These are phyloP conservation scores for Chaenocephalus aceratus DNA, from an alignment of 2,113 vertebrate genomes.

Conservation along the genomic window DNA sequence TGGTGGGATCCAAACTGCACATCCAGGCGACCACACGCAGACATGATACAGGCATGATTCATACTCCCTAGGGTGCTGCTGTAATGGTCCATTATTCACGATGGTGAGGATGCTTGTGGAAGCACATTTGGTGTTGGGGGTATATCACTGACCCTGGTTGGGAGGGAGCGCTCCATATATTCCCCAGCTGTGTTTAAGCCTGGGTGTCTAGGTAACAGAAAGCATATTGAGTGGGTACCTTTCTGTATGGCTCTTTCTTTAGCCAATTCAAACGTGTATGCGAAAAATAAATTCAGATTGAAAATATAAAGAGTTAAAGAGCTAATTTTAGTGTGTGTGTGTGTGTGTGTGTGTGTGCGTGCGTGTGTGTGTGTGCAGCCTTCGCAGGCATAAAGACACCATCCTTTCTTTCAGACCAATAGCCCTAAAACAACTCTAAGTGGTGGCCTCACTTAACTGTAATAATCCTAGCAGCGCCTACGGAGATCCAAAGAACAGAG, in stretches of 20 bases:
- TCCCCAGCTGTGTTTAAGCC: conserved; percentile 64
- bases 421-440: conserved; percentile 44
- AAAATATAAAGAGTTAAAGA: too few species aligned
- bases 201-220: conserved; percentile 9
- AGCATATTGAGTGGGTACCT: background rate
- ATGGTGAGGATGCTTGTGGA: conserved; percentile 45
- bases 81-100: conserved; percentile 67
- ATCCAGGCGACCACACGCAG: conserved; percentile 69
- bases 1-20: conserved; percentile 36
- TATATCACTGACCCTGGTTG: conserved; percentile 37
- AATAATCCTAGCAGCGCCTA: conserved; percentile 51
- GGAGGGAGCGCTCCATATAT: conserved; percentile 51
- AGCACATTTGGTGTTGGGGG: conserved; percentile 10
- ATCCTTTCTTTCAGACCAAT: conserved; percentile 30
- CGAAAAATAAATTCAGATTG: background rate
- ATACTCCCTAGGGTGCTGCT: conserved; percentile 51
- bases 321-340: background rate
- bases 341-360: too few species aligned
- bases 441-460: conserved; percentile 42
- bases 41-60: conserved; percentile 71
- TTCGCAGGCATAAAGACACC: conserved; percentile 30
- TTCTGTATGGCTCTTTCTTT: background rate
- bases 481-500: conserved; percentile 19
- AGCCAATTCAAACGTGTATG: conserved; percentile 10
- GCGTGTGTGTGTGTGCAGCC: background rate